Evolutionary conservation across 1,140 invertebrate genomes (phyloP), one percentile per base, ranked within the genome.

Genomic region (Ditylenchus dipsaci): DNA sequence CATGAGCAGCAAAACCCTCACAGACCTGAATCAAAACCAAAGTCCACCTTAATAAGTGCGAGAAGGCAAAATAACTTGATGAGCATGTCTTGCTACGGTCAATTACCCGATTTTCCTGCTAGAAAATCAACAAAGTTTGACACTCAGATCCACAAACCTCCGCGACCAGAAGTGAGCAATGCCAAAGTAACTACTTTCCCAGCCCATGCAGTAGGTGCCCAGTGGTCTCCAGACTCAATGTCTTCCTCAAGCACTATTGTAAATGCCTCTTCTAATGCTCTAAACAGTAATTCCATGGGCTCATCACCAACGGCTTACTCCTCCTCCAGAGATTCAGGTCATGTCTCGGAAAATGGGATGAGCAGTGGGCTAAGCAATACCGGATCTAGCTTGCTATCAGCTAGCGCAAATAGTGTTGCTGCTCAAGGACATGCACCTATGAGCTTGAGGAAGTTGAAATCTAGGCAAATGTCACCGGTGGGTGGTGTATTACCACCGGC

Each of bases 31-130:
- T n/a, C 43, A 45, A 11, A n/a, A 45, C 43, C 49, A 26, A 53
- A 53, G 8, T 26, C 49, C 1, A 53, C n/a, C 49, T 21, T 53
- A 19, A 26, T 19, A 19, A 21, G 23, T 26, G n/a, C n/a, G 43
- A n/a, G 49, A 53, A 53, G 8, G 3, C 49, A 17, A 7, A 26
- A 15, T 19, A 53, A 53, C 15, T 15, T 17, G 15, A 53, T 53
- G 49, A 53, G n/a, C n/a, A 53, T 26, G n/a, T 53, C 49, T 53
- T 53, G 49, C 49, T 53, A 53, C 23, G 49, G 49, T 26, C n/a
- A 19, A 26, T 26, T 53, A 8, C 49, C 49, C 15, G 3, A 5
- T 21, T 3, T 53, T 7, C 15, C 49, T 15, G 15, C 3, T 8
- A 53, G 49, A 1, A 53, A 53, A 53, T 26, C 8, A 7, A 21